These are phyloP conservation scores for Oreonectes daqikongensis DNA, from an alignment of 2,797 vertebrate genomes.

Conservation along the genomic window DNA sequence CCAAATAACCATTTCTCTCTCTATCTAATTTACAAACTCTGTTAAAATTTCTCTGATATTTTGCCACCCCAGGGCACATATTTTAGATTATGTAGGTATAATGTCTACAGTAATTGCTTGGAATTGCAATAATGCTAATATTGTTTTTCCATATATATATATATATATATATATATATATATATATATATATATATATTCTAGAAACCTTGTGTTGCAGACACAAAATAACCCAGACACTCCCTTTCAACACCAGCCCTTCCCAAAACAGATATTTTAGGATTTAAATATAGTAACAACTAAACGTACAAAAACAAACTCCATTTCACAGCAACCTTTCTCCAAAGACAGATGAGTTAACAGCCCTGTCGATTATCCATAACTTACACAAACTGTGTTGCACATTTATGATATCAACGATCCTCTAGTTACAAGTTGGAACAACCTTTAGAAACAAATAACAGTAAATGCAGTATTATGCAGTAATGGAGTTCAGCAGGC, in stretches of 20 bases:
- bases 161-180: conserved; percentile 62
- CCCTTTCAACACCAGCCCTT: conserved; percentile 18
- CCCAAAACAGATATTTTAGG: conserved; percentile 36
- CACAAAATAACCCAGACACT: conserved; percentile 63
- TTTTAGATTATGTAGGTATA: conserved; percentile 64
- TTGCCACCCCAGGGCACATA: conserved; percentile 68
- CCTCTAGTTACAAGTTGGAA: conserved; percentile 70
- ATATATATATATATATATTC: too few species aligned
- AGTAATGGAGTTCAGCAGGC: conserved; percentile 65
- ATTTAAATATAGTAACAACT: conserved; percentile 70
- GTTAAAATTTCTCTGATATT: conserved; percentile 73
- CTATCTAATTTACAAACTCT: conserved; percentile 75
- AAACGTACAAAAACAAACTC: conserved; percentile 70
- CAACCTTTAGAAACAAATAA: conserved; percentile 78
- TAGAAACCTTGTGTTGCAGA: conserved; percentile 58
- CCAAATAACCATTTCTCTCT: conserved; percentile 76
- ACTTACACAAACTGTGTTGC: conserved; percentile 35
- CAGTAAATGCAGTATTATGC: conserved; percentile 67
- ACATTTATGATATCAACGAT: conserved; percentile 40
- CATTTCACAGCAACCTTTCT: conserved; percentile 37
- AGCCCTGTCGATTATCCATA: conserved; percentile 55
- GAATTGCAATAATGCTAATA: conserved; percentile 71
- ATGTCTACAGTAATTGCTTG: conserved; percentile 66
- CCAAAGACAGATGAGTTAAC: conserved; percentile 35
- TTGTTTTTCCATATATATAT: conserved; percentile 61